Evolutionary conservation across 1,140 invertebrate genomes (phyloP), one percentile per base, ranked within the genome.

Genomic region (Rhysida immarginata): DNA sequence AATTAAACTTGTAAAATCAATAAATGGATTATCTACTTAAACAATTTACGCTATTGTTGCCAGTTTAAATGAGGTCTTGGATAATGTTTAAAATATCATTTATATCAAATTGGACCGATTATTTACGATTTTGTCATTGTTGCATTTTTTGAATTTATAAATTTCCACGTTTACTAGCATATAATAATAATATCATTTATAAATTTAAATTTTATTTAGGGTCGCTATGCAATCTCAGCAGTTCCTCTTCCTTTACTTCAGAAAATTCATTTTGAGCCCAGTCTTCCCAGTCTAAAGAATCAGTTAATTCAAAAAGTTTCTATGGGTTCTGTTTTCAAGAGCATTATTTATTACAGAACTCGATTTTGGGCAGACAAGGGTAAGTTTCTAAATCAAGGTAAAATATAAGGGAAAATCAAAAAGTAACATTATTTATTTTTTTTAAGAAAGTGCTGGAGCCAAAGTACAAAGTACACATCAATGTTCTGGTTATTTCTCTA

Each of bases 311-410:
- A 71, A 60, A 55, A 70, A 26, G 58, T 66, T 20, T 71, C 71
- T 0, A 70, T 72, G 69, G 71, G 71, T 53, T n/a, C 14, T 21
- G 65, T 69, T 23, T 69, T 72, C 26, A 71, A 72, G 57, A 65
- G 65, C 2, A 67, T 69, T 49, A 50, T 69, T 5, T 71, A 69
- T 59, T 72, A 71, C 55, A 56, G 64, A 13, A 64, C 54, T n/a
- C 41, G 64, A 20, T 71, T 70, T 53, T 72, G 71, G 71, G 65
- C n/a, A 24, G 21, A 43, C 5, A 48, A 48, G 21, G 45, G 45
- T 48, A 48, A 41, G 35, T n/a, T 41, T 11, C 35, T 11, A 41
- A 41, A 41, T n/a, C n/a, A n/a, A n/a, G n/a, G n/a, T n/a, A n/a
- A n/a, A n/a, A n/a, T n/a, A n/a, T n/a, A n/a, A n/a, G n/a, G n/a